A percentile compares a stretch with the other conserved stretches of the same genome.
phyloP scores from a whole-genome alignment of 1,140 invertebrate genomes.

The Hylaeus anthracinus region DNA sequence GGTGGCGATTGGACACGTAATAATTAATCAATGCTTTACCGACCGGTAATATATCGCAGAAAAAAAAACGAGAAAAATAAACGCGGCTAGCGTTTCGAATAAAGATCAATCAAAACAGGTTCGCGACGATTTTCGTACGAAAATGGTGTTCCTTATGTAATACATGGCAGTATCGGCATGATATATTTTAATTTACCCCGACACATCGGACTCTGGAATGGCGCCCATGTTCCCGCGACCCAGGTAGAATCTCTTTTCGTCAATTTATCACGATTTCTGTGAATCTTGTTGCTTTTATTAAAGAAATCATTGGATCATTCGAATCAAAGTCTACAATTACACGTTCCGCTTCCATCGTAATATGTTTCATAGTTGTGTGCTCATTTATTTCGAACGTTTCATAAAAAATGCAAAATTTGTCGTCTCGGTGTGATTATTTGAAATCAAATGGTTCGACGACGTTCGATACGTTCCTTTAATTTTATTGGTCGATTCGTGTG shows the following conservation, averaged over 20 bases:
- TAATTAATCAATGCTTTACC: too few species aligned
- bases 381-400: not conserved
- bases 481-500: slow-evolving; percentile 31
- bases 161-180: slow-evolving; percentile 75
- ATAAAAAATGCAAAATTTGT: slow-evolving; percentile 18
- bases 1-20: too few species aligned
- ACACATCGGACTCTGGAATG: slow-evolving; percentile 19
- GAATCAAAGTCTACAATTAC: not conserved
- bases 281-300: not conserved
- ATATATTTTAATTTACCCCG: slow-evolving; percentile 64
- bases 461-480: not conserved
- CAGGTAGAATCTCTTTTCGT: slow-evolving; percentile 42
- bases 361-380: too few species aligned
- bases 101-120: slow-evolving; percentile 50
- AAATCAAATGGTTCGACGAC: not conserved
- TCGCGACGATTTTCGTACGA: slow-evolving; percentile 63
- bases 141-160: slow-evolving; percentile 68
- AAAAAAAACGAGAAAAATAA: not conserved
- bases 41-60: not conserved
- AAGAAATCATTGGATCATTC: not conserved
- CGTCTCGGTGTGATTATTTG: not conserved
- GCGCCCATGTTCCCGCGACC: slow-evolving; percentile 10
- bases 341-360: too few species aligned
- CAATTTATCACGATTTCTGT: not conserved
- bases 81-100: not conserved